A percentile compares a stretch with the other conserved stretches of the same genome.
Conservation (phyloP, 2,113 vertebrate genomes). For the Fregetta grallaria region DNA sequence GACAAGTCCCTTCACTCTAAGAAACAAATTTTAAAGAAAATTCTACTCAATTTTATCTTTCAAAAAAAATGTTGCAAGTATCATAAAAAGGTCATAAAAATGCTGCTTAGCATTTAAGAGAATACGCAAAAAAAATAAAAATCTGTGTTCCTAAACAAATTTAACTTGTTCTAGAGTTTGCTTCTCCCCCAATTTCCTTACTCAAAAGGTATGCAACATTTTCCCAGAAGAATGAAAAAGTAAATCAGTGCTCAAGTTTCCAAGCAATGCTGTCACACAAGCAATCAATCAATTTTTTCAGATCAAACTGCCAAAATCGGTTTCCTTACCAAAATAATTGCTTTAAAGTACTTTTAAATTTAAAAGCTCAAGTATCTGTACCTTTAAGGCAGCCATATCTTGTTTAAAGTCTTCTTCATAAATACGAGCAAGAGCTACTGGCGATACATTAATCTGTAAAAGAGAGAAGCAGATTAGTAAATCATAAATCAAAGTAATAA, state of each 20-base stretch:
- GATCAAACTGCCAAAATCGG: background rate
- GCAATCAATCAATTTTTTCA: background rate
- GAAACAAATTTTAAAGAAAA: background rate
- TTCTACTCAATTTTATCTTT: background rate
- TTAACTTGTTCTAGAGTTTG: background rate
- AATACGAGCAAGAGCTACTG: constrained; percentile 77
- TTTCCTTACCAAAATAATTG: background rate
- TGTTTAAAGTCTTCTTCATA: constrained; percentile 95
- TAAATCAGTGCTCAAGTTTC: background rate
- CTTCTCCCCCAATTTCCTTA: background rate
- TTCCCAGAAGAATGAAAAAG: background rate
- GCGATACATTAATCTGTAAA: constrained; percentile 82
- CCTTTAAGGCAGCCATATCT: constrained; percentile 91
- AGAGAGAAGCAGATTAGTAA: background rate
- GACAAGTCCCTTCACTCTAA: background rate
- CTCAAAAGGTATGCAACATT: background rate
- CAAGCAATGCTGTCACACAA: background rate
- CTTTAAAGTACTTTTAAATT: background rate
- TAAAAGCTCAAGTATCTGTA: constrained; percentile 41
- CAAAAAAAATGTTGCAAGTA: background rate
- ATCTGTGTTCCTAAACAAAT: background rate
- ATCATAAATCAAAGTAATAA: constrained; percentile 13
- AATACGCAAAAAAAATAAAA: background rate
- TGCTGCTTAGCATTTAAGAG: background rate
- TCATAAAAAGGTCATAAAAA: background rate